phyloP scores from a whole-genome alignment of 2,113 vertebrate species.

The Crotalus horridus region DNA sequence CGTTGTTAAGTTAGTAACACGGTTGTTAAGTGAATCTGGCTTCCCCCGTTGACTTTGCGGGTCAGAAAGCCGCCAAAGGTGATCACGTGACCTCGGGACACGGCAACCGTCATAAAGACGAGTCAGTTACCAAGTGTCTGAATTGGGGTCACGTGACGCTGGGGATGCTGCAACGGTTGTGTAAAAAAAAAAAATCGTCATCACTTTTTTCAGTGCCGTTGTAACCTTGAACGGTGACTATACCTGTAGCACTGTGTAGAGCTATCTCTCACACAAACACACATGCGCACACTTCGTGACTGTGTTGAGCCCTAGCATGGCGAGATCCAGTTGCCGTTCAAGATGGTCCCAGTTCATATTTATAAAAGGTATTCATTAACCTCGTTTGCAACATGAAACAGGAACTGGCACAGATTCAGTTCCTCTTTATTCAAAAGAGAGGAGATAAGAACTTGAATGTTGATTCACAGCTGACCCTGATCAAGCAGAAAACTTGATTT shows the following conservation, averaged over 20 bases:
- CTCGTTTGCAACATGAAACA: background rate
- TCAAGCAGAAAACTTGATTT: background rate
- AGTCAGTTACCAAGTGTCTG: no score
- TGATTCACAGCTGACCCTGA: background rate
- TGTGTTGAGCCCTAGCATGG: background rate
- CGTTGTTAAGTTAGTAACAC: no score
- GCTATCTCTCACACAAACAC: background rate
- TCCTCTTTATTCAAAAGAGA: background rate
- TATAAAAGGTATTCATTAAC: background rate
- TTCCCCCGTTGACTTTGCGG: no score
- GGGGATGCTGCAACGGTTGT: no score
- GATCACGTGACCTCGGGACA: no score
- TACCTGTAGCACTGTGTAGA: background rate
- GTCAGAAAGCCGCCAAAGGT: no score
- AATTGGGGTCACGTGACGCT: no score
- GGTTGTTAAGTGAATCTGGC: no score
- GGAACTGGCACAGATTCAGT: background rate
- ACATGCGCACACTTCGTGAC: background rate
- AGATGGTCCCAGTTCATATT: background rate
- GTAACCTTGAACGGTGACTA: background rate
- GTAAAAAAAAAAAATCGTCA: background rate
- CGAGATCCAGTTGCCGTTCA: background rate
- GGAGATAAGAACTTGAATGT: background rate
- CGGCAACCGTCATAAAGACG: no score
- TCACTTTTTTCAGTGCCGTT: background rate